Evolutionary conservation across 2,797 vertebrate genomes (phyloP), one percentile per base, ranked within the genome.

Genomic region (Spea hammondii): DNA sequence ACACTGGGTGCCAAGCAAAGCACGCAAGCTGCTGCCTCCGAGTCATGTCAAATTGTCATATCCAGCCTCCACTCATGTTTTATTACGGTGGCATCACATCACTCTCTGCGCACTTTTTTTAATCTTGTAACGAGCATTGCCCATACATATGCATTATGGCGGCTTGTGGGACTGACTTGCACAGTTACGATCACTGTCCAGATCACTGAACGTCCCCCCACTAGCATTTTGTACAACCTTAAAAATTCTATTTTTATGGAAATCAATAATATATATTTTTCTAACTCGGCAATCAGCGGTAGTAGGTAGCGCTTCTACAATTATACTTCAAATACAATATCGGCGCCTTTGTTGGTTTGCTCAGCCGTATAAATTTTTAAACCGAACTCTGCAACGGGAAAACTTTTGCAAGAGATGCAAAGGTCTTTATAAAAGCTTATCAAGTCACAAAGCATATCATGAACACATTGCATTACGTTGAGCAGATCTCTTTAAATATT

Each of bases 401-500:
- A 75, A 76, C 53, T 66, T 80, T 71, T 57, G 65, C 68, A 76
- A 72, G 62, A 47, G 60, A 81, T 67, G 69, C 79, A 76, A 51
- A 77, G 69, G 53, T 71, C 73, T 53, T 32, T 32, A 47, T 46
- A 59, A 67, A 13, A 80, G 60, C 67, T 57, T 45, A 67, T 51
- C 62, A 67, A 72, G 68, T 66, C 60, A 9, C 46, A 46, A 45
- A 66, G 68, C 65, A 48, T 60, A 67, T 72, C 65, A 68, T 81
- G 62, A 72, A 12, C 69, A 8, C 48, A 45, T 69, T 77, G 79
- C 79, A 68, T 32, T 47, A 46, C 47, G 60, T 50, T 76, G 68
- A 32, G 45, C 54, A 49, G 69, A 72, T 72, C 79, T 77, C 74
- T 72, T 81, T 81, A 81, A 76, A 81, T 81, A 81, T 81, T 81